Base-by-base conservation (phyloP, 2,888 invertebrate species). In the Capitulum mitella region DNA sequence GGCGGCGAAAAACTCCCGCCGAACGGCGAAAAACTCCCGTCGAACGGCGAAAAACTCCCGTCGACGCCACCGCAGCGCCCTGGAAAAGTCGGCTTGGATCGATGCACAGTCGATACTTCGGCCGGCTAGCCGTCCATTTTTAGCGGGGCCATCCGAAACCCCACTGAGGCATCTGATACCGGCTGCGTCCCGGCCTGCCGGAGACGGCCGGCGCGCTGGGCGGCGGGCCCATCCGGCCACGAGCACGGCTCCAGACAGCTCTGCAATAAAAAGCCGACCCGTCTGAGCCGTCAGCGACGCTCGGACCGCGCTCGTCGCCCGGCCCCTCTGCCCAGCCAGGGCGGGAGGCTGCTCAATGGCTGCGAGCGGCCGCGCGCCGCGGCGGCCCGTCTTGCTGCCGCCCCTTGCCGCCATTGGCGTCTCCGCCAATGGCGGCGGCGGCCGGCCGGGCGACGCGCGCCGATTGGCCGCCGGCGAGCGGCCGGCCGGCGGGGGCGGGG, bases 401-500 rank as follows among this genome's bases (percentile, higher is more conserved):
- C 58, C n/a, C 29, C 58, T 58, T 58, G 58, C 26, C 70, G 37
- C 8, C 70, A 10, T 12, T 22, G 40, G 6, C 70, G 70, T 37
- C 70, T 70, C 70, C 26, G 40, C 70, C 70, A 70, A 70, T 40
- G 19, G n/a, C 26, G 6, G 37, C 70, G 8, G 40, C 37, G 10
- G 40, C 26, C 40, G 70, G 37, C 22, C 40, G 8, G 22, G 29
- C 26, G 12, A 14, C 29, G 70, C 5, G 70, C 70, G 22, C 26
- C 37, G 70, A 29, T 70, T 70, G 70, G 70, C 40, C 78, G 70
- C 64, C 46, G 80, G 78, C 64, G 77, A 79, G 61, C 78, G 80
- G 76, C 51, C 79, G 58, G 80, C 79, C 74, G 85, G 85, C 82
- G 85, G 85, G 82, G 85, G 85, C 78, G 84, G 84, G 82, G 84